Evolutionary conservation across 2,888 invertebrate species (phyloP).

Genomic region (Drosophila longiperda): DNA sequence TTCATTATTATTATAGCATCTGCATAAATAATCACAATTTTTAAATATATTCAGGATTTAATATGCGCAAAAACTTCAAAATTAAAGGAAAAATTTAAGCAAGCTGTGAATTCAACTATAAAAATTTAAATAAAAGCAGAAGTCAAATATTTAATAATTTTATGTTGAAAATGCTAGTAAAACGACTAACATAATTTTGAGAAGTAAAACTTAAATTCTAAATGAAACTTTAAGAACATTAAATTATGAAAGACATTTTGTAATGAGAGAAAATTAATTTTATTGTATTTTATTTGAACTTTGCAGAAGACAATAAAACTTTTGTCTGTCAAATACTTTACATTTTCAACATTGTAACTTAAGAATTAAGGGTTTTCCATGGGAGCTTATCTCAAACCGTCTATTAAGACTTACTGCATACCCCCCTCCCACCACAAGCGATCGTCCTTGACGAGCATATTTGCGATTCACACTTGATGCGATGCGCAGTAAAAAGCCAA

Average conservation of each 20-base stretch:
- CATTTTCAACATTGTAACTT: neutral
- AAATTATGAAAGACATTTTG: no score
- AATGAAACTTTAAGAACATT: constrained; percentile 2
- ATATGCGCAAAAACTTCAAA: no score
- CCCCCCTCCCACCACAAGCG: no score
- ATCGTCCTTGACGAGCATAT: constrained; percentile 27
- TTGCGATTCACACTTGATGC: constrained; percentile 21
- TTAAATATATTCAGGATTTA: neutral
- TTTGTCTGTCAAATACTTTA: neutral
- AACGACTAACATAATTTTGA: neutral
- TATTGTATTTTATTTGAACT: neutral
- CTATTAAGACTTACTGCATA: neutral
- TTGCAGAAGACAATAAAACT: neutral
- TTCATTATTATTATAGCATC: neutral
- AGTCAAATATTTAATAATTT: neutral
- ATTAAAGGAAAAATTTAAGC: neutral
- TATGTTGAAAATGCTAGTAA: neutral
- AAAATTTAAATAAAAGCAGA: neutral
- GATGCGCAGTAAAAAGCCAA: constrained; percentile 22
- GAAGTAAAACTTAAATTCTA: neutral
- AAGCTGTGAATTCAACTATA: neutral
- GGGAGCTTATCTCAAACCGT: neutral
- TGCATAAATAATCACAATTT: neutral
- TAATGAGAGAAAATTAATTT: neutral
- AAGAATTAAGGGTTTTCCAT: neutral